Percentiles rank a stretch among this genome's conserved stretches.
These are phyloP conservation scores for Philaenus spumarius DNA, from an alignment of 1,140 invertebrate species.

Conservation along the genomic window DNA sequence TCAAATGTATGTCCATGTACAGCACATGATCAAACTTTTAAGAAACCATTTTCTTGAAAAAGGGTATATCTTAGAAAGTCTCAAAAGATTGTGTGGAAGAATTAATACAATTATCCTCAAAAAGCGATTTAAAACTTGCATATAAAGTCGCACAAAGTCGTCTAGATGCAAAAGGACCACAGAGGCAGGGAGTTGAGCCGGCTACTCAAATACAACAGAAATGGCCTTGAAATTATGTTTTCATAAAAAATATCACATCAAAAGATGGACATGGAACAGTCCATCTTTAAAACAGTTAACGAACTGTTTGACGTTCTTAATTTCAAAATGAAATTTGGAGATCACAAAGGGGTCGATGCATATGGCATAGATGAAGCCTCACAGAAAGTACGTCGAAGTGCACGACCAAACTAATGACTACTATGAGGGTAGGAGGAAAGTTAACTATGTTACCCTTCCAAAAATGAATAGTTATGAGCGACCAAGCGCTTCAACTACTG, in stretches of 20 bases:
- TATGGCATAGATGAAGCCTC: not conserved
- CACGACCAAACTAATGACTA: constrained; percentile 7
- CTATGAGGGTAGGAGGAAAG: not conserved
- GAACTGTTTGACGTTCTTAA: constrained; percentile 21
- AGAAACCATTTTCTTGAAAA: constrained; percentile 28
- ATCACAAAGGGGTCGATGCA: not conserved
- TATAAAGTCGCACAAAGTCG: constrained; percentile 1
- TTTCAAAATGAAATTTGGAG: no score
- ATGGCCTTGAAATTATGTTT: not conserved
- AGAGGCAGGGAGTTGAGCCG: constrained; percentile 3
- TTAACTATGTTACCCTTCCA: constrained; percentile 17
- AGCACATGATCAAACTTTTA: no score
- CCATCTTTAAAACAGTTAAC: constrained; percentile 2
- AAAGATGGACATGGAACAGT: not conserved
- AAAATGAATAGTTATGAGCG: constrained; percentile 15
- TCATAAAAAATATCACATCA: not conserved
- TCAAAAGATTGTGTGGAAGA: no score
- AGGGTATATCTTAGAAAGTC: not conserved
- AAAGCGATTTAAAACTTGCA: constrained; percentile 4
- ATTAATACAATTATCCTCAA: not conserved
- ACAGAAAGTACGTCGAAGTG: constrained; percentile 1
- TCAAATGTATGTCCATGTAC: constrained; percentile 28
- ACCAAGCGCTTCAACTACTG: constrained; percentile 13
- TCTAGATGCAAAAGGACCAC: not conserved
- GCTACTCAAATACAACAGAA: not conserved